A percentile compares a stretch with the other conserved stretches of the same genome.
phyloP scores from a whole-genome alignment of 2,113 vertebrate genomes.

The Otolemur garnettii region DNA sequence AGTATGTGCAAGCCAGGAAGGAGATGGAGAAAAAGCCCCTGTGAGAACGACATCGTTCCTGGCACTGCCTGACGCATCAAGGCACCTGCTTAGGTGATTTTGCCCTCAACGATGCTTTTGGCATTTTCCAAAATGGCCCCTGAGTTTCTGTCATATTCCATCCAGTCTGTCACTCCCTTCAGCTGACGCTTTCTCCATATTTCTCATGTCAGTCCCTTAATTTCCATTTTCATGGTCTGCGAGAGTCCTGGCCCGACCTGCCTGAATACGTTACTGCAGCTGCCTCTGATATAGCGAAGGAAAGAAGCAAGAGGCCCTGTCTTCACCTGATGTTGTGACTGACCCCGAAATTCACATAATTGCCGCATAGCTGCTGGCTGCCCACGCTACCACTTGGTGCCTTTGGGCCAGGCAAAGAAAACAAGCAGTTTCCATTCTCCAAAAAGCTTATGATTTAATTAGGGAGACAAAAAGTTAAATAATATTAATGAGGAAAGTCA shows the following conservation, averaged over 20 bases:
- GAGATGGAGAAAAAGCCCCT: slow-evolving; percentile 38
- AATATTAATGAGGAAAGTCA: background rate
- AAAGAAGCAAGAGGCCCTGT: background rate
- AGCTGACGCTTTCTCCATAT: slow-evolving; percentile 45
- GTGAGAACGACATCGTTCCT: slow-evolving; percentile 59
- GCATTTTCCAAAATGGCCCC: slow-evolving; percentile 78
- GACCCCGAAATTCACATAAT: slow-evolving; percentile 26
- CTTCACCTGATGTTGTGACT: background rate
- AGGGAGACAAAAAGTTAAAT: background rate
- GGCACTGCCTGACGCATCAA: slow-evolving; percentile 53
- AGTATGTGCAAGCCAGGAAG: slow-evolving; percentile 63
- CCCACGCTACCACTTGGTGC: background rate
- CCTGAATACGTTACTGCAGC: slow-evolving; percentile 20
- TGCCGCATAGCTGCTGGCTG: background rate
- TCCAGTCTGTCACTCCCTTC: slow-evolving; percentile 52
- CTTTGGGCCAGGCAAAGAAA: background rate
- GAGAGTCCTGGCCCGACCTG: slow-evolving; percentile 33
- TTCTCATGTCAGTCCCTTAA: slow-evolving; percentile 58
- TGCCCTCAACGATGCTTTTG: slow-evolving; percentile 58
- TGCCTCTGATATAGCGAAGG: background rate
- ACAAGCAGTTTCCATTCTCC: background rate
- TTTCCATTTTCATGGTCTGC: slow-evolving; percentile 66
- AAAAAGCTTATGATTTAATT: slow-evolving; percentile 7
- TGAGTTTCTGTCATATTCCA: slow-evolving; percentile 63
- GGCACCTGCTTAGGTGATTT: slow-evolving; percentile 67